Conservation (phyloP, 1,140 invertebrate genomes). For the Aphelinus atriplicis region DNA sequence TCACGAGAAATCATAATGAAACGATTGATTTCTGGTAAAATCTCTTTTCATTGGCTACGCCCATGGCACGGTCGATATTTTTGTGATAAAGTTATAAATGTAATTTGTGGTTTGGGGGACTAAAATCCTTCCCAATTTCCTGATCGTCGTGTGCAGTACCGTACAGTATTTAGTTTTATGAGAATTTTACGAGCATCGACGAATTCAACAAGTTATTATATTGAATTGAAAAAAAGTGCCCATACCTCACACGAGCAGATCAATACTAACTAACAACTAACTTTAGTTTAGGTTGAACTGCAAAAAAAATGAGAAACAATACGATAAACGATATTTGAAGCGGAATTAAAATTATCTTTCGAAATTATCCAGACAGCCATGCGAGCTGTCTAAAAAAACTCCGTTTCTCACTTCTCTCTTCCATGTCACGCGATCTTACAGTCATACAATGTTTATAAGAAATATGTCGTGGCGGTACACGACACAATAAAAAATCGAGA, state of each 20-base stretch:
- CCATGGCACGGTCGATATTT: too few relatives aligned
- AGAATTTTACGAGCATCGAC: too few relatives aligned
- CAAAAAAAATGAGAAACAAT: constrained; percentile 5
- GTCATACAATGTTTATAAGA: constrained; percentile 13
- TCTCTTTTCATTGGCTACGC: too few relatives aligned
- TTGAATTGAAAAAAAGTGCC: constrained; percentile 5
- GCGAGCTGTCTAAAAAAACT: not conserved
- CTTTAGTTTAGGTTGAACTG: not conserved
- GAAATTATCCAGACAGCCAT: not conserved
- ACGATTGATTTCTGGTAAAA: too few relatives aligned
- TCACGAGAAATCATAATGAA: too few relatives aligned
- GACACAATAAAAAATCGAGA: constrained; percentile 32
- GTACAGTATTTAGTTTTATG: too few relatives aligned
- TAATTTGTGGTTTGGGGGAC: too few relatives aligned
- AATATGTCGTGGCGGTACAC: constrained; percentile 6
- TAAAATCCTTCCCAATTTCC: too few relatives aligned
- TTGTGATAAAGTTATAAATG: too few relatives aligned
- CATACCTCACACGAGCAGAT: not conserved
- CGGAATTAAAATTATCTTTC: not conserved
- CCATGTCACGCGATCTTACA: not conserved
- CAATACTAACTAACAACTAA: too few relatives aligned
- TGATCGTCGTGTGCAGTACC: too few relatives aligned
- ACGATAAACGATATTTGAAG: not conserved
- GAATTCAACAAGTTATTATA: not conserved
- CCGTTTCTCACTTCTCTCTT: not conserved